Percentiles rank a stretch among this genome's conserved stretches.
Evolutionary conservation across 2,888 invertebrate genomes (phyloP).

Genomic region (Trissolcus japonicus): DNA sequence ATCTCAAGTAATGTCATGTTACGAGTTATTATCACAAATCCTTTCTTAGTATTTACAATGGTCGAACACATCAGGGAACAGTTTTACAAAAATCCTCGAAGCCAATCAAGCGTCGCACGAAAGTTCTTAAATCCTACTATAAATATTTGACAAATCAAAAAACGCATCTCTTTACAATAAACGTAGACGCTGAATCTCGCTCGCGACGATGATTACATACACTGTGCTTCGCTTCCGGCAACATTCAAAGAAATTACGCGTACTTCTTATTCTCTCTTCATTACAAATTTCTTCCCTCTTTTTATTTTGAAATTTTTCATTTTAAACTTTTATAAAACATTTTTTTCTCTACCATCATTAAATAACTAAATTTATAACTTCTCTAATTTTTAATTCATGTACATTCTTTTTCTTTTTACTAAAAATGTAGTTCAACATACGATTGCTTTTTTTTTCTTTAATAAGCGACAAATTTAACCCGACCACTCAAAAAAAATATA

Average conservation of each 20-base stretch:
- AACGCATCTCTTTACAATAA: too few relatives aligned
- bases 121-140: neutral
- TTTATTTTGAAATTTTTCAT: too few relatives aligned
- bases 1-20: conserved; percentile 44
- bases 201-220: too few relatives aligned
- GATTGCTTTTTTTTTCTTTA: neutral
- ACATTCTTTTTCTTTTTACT: too few relatives aligned
- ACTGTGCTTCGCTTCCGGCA: too few relatives aligned
- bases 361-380: too few relatives aligned
- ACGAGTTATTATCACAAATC: conserved; percentile 37
- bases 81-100: neutral
- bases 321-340: too few relatives aligned
- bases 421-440: neutral
- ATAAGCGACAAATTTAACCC: neutral
- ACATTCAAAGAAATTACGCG: too few relatives aligned
- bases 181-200: neutral
- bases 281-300: too few relatives aligned
- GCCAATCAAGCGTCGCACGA: neutral
- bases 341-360: too few relatives aligned
- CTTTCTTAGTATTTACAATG: neutral
- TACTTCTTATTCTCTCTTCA: too few relatives aligned
- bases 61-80: neutral
- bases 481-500: neutral
- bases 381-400: too few relatives aligned
- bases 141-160: neutral